Evolutionary conservation across 2,113 vertebrate species (phyloP).

Genomic region (Ursus arctos): DNA sequence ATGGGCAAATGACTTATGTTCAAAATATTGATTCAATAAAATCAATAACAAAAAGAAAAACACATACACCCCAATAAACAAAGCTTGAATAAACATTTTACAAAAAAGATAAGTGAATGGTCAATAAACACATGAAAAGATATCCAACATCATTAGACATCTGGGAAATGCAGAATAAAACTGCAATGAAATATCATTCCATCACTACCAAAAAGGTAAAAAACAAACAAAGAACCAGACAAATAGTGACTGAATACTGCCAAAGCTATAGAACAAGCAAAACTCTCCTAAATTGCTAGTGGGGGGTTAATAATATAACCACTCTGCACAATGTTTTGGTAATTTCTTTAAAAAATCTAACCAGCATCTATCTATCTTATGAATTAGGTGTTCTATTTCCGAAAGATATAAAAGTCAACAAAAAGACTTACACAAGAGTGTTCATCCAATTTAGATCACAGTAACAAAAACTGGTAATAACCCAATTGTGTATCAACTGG

Average conservation of each 20-base stretch:
- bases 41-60: neutral
- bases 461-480: neutral
- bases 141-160: neutral
- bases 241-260: neutral
- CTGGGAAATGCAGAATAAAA: neutral
- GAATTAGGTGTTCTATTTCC: neutral
- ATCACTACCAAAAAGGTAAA: neutral
- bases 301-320: neutral
- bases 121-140: neutral
- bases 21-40: neutral
- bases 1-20: neutral
- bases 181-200: neutral
- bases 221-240: neutral
- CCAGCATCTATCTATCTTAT: neutral
- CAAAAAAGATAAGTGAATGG: neutral
- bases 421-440: neutral
- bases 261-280: neutral
- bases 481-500: neutral
- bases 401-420: neutral
- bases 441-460: neutral
- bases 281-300: neutral
- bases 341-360: neutral
- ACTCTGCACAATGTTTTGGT: neutral
- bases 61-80: neutral
- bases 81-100: neutral